Percentiles rank a stretch among this genome's conserved stretches.
These are phyloP conservation scores for Craseonycteris thonglongyai DNA, from an alignment of 2,113 vertebrate genomes.

Conservation along the genomic window DNA sequence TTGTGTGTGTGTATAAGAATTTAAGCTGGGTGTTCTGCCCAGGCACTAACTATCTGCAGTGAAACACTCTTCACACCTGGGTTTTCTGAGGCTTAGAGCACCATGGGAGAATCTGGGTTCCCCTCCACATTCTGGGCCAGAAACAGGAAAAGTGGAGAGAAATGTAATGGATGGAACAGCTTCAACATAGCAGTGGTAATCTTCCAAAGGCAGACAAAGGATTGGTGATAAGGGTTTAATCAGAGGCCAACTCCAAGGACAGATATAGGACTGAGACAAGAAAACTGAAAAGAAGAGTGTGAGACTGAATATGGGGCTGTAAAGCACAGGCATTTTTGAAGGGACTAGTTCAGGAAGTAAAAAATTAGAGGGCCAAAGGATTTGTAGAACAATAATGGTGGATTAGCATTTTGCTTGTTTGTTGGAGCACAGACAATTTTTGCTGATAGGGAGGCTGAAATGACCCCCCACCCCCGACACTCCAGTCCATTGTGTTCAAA, in stretches of 20 bases:
- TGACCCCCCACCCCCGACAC: no score
- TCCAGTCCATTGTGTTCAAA: neutral
- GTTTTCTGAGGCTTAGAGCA: neutral
- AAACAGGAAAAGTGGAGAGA: neutral
- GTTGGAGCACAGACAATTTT: neutral
- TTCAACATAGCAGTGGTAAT: neutral
- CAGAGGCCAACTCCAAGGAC: no score
- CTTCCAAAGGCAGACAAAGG: neutral
- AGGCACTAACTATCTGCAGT: neutral
- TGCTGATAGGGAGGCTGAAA: neutral
- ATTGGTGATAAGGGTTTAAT: neutral
- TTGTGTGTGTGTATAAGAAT: neutral
- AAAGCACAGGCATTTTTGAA: neutral
- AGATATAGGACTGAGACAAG: neutral
- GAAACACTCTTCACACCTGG: neutral
- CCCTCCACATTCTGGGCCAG: neutral
- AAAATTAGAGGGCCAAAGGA: neutral
- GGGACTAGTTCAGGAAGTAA: neutral
- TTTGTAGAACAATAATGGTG: neutral
- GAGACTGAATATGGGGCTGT: neutral
- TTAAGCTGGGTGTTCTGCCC: neutral
- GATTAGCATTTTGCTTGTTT: neutral
- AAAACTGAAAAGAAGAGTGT: neutral
- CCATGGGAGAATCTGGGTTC: neutral
- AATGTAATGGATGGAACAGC: neutral